phyloP scores from a whole-genome alignment of 2,797 vertebrate species.

The Pangasius larnaudii region DNA sequence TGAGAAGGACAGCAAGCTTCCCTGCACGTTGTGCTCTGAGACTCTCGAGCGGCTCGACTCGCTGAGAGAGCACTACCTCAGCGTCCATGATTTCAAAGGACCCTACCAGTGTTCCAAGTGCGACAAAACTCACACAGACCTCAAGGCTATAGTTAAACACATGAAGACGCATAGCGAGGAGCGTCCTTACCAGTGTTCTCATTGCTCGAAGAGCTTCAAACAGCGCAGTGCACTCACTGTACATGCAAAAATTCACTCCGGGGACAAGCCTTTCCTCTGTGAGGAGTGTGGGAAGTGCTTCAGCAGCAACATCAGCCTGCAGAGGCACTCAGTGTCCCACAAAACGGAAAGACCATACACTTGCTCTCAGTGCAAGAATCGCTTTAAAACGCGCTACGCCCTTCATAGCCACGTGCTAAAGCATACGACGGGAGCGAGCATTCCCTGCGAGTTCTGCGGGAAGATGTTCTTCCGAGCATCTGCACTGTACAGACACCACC shows the following conservation, averaged over 20 bases:
- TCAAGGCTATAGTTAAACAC: constrained; percentile 48
- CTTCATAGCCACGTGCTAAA: constrained; percentile 43
- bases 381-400: constrained; percentile 45
- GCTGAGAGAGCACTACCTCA: constrained; percentile 50
- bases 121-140: constrained; percentile 44
- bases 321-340: constrained; percentile 42
- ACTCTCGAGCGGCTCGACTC: constrained; percentile 40
- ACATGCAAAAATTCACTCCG: constrained; percentile 53
- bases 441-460: constrained; percentile 54
- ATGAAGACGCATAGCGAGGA: constrained; percentile 50
- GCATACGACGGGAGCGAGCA: constrained; percentile 14
- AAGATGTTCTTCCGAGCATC: constrained; percentile 55
- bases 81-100: constrained; percentile 39
- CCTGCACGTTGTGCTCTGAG: constrained; percentile 53
- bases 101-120: constrained; percentile 58
- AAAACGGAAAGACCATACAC: constrained; percentile 33
- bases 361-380: constrained; percentile 53
- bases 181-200: constrained; percentile 50
- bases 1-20: constrained; percentile 29
- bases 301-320: constrained; percentile 30
- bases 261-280: constrained; percentile 53
- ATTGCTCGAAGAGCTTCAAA: constrained; percentile 55
- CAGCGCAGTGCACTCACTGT: constrained; percentile 46
- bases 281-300: constrained; percentile 50
- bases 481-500: constrained; percentile 49